Percentiles rank a stretch among this genome's conserved stretches.
Evolutionary conservation across 2,113 vertebrate genomes (phyloP).

Genomic region (Lamprologus callipterus): DNA sequence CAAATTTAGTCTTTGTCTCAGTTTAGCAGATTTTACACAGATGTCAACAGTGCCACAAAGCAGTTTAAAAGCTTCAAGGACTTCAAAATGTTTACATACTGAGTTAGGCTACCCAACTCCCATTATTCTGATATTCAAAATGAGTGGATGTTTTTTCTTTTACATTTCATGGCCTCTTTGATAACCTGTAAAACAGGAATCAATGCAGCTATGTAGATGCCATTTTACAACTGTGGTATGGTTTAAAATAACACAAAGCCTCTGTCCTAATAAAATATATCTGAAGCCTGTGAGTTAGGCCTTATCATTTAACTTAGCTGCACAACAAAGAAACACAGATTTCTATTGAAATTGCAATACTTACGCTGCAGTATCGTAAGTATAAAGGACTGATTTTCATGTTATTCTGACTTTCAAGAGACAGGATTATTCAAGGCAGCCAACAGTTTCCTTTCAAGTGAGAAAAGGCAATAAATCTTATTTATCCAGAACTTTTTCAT

Average conservation of each 20-base stretch:
- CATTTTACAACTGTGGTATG: neutral
- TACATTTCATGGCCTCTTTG: neutral
- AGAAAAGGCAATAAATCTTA: constrained; percentile 23
- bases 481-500: constrained; percentile 19
- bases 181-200: neutral
- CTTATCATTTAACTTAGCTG: neutral
- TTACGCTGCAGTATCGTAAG: neutral
- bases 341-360: neutral
- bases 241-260: neutral
- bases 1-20: neutral
- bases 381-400: constrained; percentile 4
- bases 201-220: neutral
- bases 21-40: neutral
- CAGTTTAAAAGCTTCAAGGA: neutral
- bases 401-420: constrained; percentile 26
- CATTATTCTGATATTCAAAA: neutral
- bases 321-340: neutral
- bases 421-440: constrained; percentile 7
- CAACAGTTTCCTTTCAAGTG: neutral
- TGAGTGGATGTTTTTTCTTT: neutral
- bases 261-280: neutral
- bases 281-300: neutral
- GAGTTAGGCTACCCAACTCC: neutral
- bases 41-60: neutral
- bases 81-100: neutral